Conservation (phyloP, 64 coral and sea anemone genomes). For the Catalaphyllia jardinei region DNA sequence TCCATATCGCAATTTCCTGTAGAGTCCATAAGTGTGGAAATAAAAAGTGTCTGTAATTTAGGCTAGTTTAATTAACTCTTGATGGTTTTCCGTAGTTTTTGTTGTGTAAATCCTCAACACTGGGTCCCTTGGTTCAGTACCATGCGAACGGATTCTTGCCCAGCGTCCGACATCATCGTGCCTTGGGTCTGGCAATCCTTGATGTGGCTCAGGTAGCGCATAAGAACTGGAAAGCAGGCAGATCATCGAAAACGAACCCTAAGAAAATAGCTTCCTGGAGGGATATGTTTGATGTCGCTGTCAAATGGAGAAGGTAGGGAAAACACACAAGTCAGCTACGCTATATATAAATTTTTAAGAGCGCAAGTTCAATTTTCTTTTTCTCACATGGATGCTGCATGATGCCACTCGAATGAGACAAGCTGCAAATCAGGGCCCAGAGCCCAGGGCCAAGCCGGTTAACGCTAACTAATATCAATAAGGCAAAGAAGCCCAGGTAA, state of each 20-base stretch:
- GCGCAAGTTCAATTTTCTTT: too few species aligned
- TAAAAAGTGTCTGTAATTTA: too few species aligned
- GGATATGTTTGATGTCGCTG: conserved; percentile 80
- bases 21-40: too few species aligned
- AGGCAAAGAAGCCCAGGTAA: too few species aligned
- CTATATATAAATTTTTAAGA: not conserved
- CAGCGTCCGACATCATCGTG: conserved; percentile 63
- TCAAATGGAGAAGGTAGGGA: conserved; percentile 89
- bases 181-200: conserved; percentile 85
- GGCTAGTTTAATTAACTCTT: not conserved
- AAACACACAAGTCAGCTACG: not conserved
- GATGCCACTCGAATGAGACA: too few species aligned
- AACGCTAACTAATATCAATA: too few species aligned
- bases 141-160: conserved; percentile 80
- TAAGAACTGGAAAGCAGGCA: conserved; percentile 59
- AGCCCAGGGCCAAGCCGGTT: too few species aligned
- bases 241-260: conserved; percentile 65
- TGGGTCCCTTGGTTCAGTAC: conserved; percentile 85
- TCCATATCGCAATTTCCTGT: not conserved
- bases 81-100: conserved; percentile 44
- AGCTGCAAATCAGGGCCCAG: not conserved
- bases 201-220: conserved; percentile 85
- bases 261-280: conserved; percentile 72
- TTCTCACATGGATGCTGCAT: too few species aligned
- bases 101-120: conserved; percentile 67